Percentiles rank a stretch among this genome's conserved stretches.
phyloP scores from a whole-genome alignment of 2,888 invertebrate species.

The Marronus borbonicus region DNA sequence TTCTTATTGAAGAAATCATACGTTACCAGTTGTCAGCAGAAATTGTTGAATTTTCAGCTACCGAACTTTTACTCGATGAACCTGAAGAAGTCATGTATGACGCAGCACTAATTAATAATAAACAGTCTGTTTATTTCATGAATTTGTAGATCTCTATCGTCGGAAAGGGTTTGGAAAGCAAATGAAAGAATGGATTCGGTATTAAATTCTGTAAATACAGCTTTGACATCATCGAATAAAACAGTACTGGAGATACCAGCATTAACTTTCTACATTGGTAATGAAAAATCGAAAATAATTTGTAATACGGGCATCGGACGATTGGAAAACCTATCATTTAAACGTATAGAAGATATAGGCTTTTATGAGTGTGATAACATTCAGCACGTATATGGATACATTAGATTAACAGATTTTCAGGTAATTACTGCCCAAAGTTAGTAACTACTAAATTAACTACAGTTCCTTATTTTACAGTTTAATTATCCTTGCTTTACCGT shows the following conservation, averaged over 20 bases:
- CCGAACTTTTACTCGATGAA: conserved; percentile 45
- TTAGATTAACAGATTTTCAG: conserved; percentile 4
- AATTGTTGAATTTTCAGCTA: conserved; percentile 41
- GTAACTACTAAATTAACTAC: background rate
- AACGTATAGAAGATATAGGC: conserved; percentile 12
- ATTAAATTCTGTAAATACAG: background rate
- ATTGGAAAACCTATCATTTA: conserved; percentile 1
- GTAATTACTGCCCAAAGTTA: background rate
- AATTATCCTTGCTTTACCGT: conserved; percentile 12
- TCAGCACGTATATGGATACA: conserved; percentile 24
- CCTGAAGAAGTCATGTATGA: conserved; percentile 45
- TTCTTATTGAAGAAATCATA: conserved; percentile 15
- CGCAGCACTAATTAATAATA: background rate
- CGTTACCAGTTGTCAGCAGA: background rate
- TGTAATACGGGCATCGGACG: conserved; percentile 5
- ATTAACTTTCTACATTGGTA: background rate
- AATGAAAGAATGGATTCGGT: conserved; percentile 22
- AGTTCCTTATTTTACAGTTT: conserved; percentile 10
- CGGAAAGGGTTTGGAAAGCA: conserved; percentile 7
- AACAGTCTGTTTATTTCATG: background rate
- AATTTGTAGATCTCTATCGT: conserved; percentile 26
- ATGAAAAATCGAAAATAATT: background rate
- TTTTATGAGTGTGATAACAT: conserved; percentile 10
- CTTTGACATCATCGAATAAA: background rate
- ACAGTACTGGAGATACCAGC: conserved; percentile 2